These are phyloP conservation scores for Bedellia somnulentella DNA, from an alignment of 2,888 invertebrate genomes.

Conservation along the genomic window DNA sequence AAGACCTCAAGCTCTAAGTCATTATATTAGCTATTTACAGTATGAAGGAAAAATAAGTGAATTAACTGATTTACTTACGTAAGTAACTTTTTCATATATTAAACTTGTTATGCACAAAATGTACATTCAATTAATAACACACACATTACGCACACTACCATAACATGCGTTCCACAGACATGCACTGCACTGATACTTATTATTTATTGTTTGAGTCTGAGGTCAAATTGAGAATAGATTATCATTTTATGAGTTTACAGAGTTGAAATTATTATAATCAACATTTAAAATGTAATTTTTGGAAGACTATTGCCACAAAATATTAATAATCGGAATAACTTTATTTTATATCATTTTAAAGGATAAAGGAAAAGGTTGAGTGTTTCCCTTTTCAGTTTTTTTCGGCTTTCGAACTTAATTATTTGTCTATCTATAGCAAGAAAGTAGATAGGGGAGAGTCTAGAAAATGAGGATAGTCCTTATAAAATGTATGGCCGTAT, in stretches of 20 bases:
- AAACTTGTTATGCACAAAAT: neutral
- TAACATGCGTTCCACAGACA: too few relatives aligned
- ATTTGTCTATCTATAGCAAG: too few relatives aligned
- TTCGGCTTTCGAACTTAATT: too few relatives aligned
- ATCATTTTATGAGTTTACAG: neutral
- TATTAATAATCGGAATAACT: too few relatives aligned
- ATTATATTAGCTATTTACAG: slow-evolving; percentile 75
- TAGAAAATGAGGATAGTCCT: too few relatives aligned
- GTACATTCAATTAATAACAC: slow-evolving; percentile 1
- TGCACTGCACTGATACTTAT: neutral
- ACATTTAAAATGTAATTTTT: neutral
- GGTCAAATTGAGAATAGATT: neutral
- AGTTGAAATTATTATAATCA: slow-evolving; percentile 1
- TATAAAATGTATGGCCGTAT: too few relatives aligned
- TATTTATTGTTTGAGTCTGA: neutral
- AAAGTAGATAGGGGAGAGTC: too few relatives aligned
- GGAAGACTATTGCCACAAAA: too few relatives aligned
- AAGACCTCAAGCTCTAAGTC: slow-evolving; percentile 70
- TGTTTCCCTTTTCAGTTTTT: too few relatives aligned
- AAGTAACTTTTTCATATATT: slow-evolving; percentile 21
- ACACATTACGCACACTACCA: too few relatives aligned
- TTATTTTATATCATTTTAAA: too few relatives aligned
- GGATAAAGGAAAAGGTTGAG: too few relatives aligned
- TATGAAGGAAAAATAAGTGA: slow-evolving; percentile 68
- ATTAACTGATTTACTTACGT: slow-evolving; percentile 74